These are phyloP conservation scores for Campoplex capitator DNA, from an alignment of 2,888 invertebrate genomes.

Conservation along the genomic window DNA sequence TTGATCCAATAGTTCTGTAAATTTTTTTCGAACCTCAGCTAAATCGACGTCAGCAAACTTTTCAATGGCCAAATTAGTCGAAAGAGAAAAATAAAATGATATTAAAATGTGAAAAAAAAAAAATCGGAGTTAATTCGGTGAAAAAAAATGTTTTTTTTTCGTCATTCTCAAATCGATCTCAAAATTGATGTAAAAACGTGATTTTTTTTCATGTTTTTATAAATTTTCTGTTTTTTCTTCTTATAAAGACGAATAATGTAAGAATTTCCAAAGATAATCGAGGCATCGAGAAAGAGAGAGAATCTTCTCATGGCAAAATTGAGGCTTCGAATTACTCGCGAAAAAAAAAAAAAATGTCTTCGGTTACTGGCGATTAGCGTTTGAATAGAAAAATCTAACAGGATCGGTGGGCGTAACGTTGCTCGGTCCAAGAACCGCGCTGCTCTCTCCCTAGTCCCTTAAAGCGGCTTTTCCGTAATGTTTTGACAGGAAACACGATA, in stretches of 20 bases:
- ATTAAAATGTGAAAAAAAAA: not conserved
- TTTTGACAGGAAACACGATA: slow-evolving; percentile 81
- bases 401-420: slow-evolving; percentile 62
- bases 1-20: not conserved
- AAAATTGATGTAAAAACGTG: too few species aligned
- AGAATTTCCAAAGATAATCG: slow-evolving; percentile 14
- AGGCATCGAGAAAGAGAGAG: not conserved
- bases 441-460: slow-evolving; percentile 27
- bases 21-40: slow-evolving; percentile 15
- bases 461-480: slow-evolving; percentile 74
- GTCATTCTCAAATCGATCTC: too few species aligned
- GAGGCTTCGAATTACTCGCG: slow-evolving; percentile 13
- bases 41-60: slow-evolving; percentile 28
- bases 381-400: slow-evolving; percentile 71
- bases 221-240: too few species aligned
- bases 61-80: slow-evolving; percentile 10
- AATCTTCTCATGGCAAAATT: not conserved
- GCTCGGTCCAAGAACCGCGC: slow-evolving; percentile 37
- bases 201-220: too few species aligned
- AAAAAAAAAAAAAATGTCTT: slow-evolving; percentile 75
- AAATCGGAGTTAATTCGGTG: too few species aligned
- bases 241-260: not conserved
- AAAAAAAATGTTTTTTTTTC: too few species aligned
- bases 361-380: slow-evolving; percentile 81
- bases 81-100: not conserved